phyloP scores from a whole-genome alignment of 1,140 invertebrate genomes.

The Achroia grisella region DNA sequence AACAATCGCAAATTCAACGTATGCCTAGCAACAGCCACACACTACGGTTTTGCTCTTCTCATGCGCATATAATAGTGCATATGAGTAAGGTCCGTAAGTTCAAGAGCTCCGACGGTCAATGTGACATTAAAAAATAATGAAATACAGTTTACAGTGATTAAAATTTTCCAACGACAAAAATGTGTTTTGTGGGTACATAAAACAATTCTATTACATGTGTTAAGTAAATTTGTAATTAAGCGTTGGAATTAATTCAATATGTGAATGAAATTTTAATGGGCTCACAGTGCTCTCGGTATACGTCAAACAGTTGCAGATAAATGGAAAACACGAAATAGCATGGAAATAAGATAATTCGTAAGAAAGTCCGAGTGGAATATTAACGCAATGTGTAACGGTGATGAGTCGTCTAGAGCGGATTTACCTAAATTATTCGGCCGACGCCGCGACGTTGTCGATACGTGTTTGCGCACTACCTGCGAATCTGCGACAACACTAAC shows the following conservation, averaged over 20 bases:
- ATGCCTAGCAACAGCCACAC: constrained; percentile 60
- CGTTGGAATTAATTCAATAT: constrained; percentile 18
- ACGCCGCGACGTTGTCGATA: constrained; percentile 42
- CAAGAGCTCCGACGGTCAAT: constrained; percentile 27
- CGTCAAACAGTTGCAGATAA: constrained; percentile 26
- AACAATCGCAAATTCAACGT: constrained; percentile 63
- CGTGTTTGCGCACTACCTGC: constrained; percentile 35
- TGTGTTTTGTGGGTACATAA: too few species aligned
- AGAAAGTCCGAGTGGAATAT: constrained; percentile 38
- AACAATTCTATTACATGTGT: too few species aligned
- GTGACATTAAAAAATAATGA: constrained; percentile 23
- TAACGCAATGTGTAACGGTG: constrained; percentile 57
- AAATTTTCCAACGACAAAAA: constrained; percentile 2
- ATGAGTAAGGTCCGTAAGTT: not conserved
- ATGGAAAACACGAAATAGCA: constrained; percentile 45
- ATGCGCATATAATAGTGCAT: constrained; percentile 34
- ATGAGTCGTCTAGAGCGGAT: constrained; percentile 50
- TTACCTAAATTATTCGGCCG: constrained; percentile 66
- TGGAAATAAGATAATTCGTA: constrained; percentile 58
- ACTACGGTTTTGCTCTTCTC: constrained; percentile 35
- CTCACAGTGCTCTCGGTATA: constrained; percentile 8
- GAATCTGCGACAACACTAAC: constrained; percentile 12
- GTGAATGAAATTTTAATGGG: constrained; percentile 28
- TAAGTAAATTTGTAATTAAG: not conserved
- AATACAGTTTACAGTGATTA: constrained; percentile 12